Conservation (phyloP, 1,140 invertebrate species). For the Conopomorpha cramerella region DNA sequence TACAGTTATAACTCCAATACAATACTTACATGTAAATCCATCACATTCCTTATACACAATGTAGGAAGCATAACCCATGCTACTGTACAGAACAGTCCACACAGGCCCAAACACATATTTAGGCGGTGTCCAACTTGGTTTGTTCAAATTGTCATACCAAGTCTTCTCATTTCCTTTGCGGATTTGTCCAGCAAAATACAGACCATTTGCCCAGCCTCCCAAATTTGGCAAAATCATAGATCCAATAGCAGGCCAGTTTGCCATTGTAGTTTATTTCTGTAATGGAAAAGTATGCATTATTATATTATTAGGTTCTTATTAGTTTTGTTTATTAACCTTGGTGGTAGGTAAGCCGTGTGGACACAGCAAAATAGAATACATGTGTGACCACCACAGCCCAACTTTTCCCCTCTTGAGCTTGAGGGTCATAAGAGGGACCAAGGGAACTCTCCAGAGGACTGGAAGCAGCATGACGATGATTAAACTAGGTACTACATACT, state of each 20-base stretch:
- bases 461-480: too few species aligned
- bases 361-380: too few species aligned
- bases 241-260: constrained; percentile 38
- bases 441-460: too few species aligned
- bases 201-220: constrained; percentile 43
- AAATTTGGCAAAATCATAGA: constrained; percentile 45
- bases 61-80: constrained; percentile 88
- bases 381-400: too few species aligned
- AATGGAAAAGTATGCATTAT: constrained; percentile 7
- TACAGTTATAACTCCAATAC: neutral
- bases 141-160: constrained; percentile 70
- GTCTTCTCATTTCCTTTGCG: constrained; percentile 18
- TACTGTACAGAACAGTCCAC: constrained; percentile 80
- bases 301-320: neutral
- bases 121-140: constrained; percentile 79
- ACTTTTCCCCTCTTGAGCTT: too few species aligned
- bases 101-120: constrained; percentile 80
- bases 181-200: constrained; percentile 32
- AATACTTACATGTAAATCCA: constrained; percentile 63
- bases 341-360: constrained; percentile 4
- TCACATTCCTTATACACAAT: constrained; percentile 80
- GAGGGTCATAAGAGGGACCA: too few species aligned
- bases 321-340: constrained; percentile 8
- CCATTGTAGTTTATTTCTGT: constrained; percentile 25
- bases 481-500: too few species aligned